Evolutionary conservation across 2,888 invertebrate species (phyloP).

Genomic region (Drosophila kuntzei): DNA sequence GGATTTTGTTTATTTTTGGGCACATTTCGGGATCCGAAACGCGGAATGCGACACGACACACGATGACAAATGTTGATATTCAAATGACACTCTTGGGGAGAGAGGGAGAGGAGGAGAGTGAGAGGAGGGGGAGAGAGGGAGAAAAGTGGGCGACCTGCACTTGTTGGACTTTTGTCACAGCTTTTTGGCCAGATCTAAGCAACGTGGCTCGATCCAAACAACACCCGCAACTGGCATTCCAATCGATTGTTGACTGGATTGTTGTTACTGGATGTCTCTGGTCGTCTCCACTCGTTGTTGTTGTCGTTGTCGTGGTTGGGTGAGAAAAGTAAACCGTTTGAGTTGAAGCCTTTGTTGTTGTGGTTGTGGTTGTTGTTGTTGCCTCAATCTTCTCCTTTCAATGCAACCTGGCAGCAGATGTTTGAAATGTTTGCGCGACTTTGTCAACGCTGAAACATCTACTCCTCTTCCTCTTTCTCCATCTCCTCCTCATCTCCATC

Average conservation of each 20-base stretch:
- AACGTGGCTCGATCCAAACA: conserved; percentile 30
- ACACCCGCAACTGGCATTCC: conserved; percentile 74
- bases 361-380: neutral
- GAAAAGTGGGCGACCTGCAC: conserved; percentile 35
- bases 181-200: conserved; percentile 28
- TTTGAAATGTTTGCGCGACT: conserved; percentile 72
- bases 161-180: conserved; percentile 62
- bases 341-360: conserved; percentile 14
- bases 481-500: conserved; percentile 9
- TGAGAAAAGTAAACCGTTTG: conserved; percentile 75
- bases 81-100: conserved; percentile 73
- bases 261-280: conserved; percentile 61
- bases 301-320: conserved; percentile 45
- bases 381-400: conserved; percentile 48
- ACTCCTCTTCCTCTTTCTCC: conserved; percentile 4
- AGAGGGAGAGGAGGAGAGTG: conserved; percentile 16
- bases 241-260: conserved; percentile 73
- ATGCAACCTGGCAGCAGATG: conserved; percentile 63
- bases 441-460: conserved; percentile 55
- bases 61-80: conserved; percentile 82
- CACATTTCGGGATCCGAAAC: conserved; percentile 65
- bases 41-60: conserved; percentile 79
- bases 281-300: conserved; percentile 30
- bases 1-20: conserved; percentile 78
- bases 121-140: neutral